A percentile compares a stretch with the other conserved stretches of the same genome.
Conservation (phyloP, 2,888 invertebrate genomes). For the Cetonia aurata region DNA sequence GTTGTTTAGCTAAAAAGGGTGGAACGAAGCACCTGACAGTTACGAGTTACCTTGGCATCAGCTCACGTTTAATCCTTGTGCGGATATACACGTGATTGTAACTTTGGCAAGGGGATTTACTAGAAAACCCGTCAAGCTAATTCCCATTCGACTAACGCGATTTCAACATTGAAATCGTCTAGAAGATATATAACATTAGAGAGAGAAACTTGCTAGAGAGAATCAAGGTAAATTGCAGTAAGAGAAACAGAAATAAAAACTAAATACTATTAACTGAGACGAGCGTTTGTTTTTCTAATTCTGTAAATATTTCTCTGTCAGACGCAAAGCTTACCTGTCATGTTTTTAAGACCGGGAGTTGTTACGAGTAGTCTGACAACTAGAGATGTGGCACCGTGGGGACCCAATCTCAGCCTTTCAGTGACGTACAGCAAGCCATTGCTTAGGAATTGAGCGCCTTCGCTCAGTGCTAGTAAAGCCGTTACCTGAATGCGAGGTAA, state of each 20-base stretch:
- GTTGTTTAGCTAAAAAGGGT: no score
- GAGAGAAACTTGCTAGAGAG: no score
- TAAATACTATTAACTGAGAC: not conserved
- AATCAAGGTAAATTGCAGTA: not conserved
- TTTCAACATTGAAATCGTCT: no score
- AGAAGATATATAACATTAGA: no score
- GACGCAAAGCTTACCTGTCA: constrained; percentile 70
- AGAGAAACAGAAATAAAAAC: not conserved
- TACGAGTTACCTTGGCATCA: no score
- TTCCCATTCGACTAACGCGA: no score
- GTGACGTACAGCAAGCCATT: constrained; percentile 76
- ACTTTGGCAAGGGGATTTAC: no score
- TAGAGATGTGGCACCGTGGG: constrained; percentile 75
- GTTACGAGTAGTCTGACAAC: constrained; percentile 75
- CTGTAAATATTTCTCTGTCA: constrained; percentile 14
- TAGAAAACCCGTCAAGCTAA: no score
- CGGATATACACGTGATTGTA: no score
- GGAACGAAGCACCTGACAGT: no score
- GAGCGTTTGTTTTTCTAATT: constrained; percentile 13
- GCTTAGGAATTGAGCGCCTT: constrained; percentile 76
- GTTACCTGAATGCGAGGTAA: constrained; percentile 69
- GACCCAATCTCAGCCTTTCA: constrained; percentile 74
- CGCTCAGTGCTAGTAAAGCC: constrained; percentile 73
- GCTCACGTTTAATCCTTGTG: no score
- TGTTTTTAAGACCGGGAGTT: constrained; percentile 75